Conservation (phyloP, 2,888 invertebrate genomes). For the Eupithecia exiguata region DNA sequence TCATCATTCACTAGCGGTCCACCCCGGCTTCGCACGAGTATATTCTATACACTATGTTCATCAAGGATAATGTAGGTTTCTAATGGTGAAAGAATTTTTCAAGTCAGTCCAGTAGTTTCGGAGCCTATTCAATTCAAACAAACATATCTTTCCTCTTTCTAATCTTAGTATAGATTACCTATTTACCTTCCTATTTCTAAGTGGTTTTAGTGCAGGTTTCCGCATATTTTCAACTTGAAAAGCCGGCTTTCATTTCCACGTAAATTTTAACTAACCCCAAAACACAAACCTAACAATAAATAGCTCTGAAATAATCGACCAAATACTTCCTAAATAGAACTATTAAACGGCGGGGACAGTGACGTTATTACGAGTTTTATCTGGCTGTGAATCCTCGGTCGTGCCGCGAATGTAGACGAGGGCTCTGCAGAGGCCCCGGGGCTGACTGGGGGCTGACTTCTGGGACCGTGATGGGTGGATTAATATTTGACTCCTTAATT, state of each 20-base stretch:
- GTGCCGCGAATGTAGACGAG: conserved; percentile 47
- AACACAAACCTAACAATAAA: neutral
- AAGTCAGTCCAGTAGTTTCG: too few species aligned
- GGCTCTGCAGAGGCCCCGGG: conserved; percentile 8
- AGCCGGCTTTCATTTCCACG: neutral
- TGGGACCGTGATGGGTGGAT: conserved; percentile 19
- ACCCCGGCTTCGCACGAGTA: too few species aligned
- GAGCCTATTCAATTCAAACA: too few species aligned
- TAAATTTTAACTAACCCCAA: neutral
- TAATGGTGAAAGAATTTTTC: too few species aligned
- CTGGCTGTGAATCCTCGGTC: conserved; percentile 48
- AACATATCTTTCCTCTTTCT: too few species aligned
- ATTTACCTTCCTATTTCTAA: neutral
- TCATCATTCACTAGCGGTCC: too few species aligned
- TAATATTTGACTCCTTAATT: conserved; percentile 15
- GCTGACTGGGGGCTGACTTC: conserved; percentile 23
- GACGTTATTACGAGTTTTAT: conserved; percentile 56
- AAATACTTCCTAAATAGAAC: conserved; percentile 49
- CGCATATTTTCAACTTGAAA: neutral
- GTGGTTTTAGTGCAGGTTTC: neutral
- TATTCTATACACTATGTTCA: too few species aligned
- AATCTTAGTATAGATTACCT: too few species aligned
- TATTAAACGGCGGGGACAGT: conserved; percentile 49
- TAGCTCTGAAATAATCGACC: neutral
- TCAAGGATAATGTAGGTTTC: too few species aligned